Conservation (phyloP, 2,113 vertebrate genomes). For the Phalacrocorax pelagicus region DNA sequence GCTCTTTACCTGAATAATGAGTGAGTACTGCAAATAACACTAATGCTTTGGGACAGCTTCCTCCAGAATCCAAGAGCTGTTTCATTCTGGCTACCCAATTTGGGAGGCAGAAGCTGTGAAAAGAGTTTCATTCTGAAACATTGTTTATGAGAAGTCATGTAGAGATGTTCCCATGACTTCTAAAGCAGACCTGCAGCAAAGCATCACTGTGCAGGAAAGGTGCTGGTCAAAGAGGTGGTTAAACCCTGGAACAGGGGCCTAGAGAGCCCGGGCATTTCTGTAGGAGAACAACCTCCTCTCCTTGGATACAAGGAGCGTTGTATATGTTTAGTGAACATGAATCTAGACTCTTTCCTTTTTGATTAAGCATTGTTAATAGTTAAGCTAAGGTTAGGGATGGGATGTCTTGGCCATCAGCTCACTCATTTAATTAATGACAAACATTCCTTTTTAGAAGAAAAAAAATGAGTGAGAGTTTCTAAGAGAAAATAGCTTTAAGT, state of each 20-base stretch:
- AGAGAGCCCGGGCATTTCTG: neutral
- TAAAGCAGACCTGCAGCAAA: neutral
- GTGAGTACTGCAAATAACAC: neutral
- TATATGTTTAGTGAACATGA: too few relatives aligned
- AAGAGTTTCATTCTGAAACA: neutral
- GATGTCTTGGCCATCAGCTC: too few relatives aligned
- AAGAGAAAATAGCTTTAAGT: too few relatives aligned
- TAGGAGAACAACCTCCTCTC: too few relatives aligned
- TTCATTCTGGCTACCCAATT: neutral
- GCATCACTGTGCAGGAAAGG: neutral
- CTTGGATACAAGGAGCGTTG: too few relatives aligned
- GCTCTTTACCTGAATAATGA: neutral
- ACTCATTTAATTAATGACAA: too few relatives aligned
- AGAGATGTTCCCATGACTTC: neutral
- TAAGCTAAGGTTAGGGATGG: too few relatives aligned
- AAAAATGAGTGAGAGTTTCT: too few relatives aligned
- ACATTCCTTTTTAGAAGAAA: too few relatives aligned
- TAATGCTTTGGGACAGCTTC: neutral
- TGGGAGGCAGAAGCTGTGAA: neutral
- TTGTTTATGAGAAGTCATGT: neutral
- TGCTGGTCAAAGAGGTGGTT: neutral
- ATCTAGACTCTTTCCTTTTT: too few relatives aligned
- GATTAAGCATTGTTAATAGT: too few relatives aligned
- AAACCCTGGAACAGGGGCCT: neutral
- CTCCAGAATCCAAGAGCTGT: neutral